Evolutionary conservation across 2,797 vertebrate species (phyloP).

Genomic region (Sebastes diaconus): DNA sequence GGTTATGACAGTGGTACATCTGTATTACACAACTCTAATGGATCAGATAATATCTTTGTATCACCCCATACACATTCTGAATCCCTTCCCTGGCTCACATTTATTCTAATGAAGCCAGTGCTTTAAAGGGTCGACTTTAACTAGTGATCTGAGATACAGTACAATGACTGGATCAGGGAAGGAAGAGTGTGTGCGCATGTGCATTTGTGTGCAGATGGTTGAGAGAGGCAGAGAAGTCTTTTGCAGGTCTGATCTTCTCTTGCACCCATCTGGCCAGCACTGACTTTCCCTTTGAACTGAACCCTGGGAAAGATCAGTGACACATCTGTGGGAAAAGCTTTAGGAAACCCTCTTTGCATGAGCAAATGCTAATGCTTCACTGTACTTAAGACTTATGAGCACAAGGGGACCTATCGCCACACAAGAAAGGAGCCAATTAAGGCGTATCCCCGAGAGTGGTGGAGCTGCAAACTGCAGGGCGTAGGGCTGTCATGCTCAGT

Average conservation of each 20-base stretch:
- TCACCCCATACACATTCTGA: too few relatives aligned
- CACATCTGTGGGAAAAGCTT: slow-evolving; percentile 12
- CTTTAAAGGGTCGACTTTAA: neutral
- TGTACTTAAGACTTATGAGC: slow-evolving; percentile 27
- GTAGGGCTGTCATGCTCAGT: neutral
- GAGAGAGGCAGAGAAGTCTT: slow-evolving; percentile 3
- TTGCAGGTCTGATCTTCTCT: slow-evolving; percentile 2
- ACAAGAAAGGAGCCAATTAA: slow-evolving; percentile 40
- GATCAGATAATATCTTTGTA: neutral
- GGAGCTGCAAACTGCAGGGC: neutral
- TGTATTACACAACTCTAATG: neutral
- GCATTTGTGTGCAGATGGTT: slow-evolving; percentile 11
- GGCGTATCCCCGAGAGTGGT: slow-evolving; percentile 1
- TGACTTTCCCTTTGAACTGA: slow-evolving; percentile 35
- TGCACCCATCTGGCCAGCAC: slow-evolving; percentile 10
- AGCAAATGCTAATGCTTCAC: slow-evolving; percentile 26
- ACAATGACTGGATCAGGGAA: neutral
- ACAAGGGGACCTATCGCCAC: slow-evolving; percentile 12
- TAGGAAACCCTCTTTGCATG: slow-evolving; percentile 8
- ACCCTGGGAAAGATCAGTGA: slow-evolving; percentile 30
- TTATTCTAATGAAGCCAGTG: neutral
- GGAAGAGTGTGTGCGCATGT: neutral
- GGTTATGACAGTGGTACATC: neutral
- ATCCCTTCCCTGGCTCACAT: neutral
- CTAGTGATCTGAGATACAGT: neutral